Base-by-base conservation (phyloP, 2,797 vertebrate genomes). In the Clarias platycephalus region DNA sequence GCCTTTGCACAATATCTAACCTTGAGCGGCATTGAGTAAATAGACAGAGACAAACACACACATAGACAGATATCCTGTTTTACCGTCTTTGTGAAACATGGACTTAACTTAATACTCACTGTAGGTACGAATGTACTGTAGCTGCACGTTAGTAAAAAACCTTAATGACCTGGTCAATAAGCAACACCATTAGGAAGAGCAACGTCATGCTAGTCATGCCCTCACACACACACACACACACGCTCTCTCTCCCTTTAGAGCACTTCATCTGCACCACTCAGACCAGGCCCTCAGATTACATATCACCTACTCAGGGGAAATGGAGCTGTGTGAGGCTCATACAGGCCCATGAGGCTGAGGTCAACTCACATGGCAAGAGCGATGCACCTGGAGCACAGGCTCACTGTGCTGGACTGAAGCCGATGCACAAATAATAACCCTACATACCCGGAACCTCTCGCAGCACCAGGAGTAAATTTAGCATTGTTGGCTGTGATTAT, bases 291-390 rank as follows among this genome's bases (percentile, higher is more conserved):
- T 82, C 89, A 87, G 90, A 93, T 93, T 93, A 90, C 80, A 93
- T 94, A 94, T 93, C 91, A 91, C 89, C 89, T 84, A 92, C 91
- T 92, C 91, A 92, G 90, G 91, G 91, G 84, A 94, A 94, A 94
- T 92, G 88, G 91, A 93, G 91, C 90, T 91, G 86, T 90, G 89
- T 87, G 89, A 81, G 86, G 88, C 87, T 91, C 89, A 90, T 77
- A 80, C 85, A 87, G 81, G 87, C 87, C 49, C 75, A 77, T 60
- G 22, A 57, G n/a, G 62, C 20, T 40, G 57, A 63, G 57, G 44
- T 84, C 55, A 70, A n/a, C 55, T 31, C 24, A 37, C 40, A 28
- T 64, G 37, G 26, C 22, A 40, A 75, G 62, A 62, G 6, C 4
- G 63, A 60, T 77, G n/a, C 44, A 66, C 20, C 63, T 84, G 58